Evolutionary conservation across 2,797 vertebrate species (phyloP).

Genomic region (Aeoliscus strigatus): DNA sequence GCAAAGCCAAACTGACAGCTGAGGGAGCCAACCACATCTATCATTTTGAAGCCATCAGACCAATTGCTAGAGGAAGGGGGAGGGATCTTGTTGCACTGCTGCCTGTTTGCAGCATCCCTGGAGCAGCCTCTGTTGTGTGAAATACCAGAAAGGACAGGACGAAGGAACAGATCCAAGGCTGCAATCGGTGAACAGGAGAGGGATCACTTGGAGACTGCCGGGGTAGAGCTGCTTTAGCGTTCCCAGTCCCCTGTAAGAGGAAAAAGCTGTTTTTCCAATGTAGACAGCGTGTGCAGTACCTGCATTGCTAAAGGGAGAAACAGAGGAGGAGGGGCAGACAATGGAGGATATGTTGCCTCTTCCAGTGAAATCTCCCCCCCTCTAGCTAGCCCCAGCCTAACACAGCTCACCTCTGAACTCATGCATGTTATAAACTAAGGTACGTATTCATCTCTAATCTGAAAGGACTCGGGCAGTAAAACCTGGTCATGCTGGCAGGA

Average conservation of each 20-base stretch:
- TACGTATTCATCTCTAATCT: constrained; percentile 59
- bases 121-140: constrained; percentile 66
- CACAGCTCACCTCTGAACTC: constrained; percentile 46
- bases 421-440: constrained; percentile 57
- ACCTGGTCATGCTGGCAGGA: constrained; percentile 55
- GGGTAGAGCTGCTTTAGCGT: constrained; percentile 38
- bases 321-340: constrained; percentile 53
- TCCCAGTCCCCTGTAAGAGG: constrained; percentile 39
- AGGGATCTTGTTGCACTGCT: constrained; percentile 52
- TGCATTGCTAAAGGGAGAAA: constrained; percentile 63
- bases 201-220: constrained; percentile 34
- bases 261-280: constrained; percentile 59
- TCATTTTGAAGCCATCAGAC: constrained; percentile 40
- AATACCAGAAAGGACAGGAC: constrained; percentile 63
- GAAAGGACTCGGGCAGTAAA: constrained; percentile 43
- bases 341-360: constrained; percentile 59
- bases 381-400: constrained; percentile 43
- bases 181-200: constrained; percentile 39
- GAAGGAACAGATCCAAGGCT: constrained; percentile 37
- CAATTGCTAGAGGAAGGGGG: constrained; percentile 63
- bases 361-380: constrained; percentile 51
- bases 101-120: constrained; percentile 76
- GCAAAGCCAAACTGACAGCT: constrained; percentile 66
- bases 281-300: constrained; percentile 64
- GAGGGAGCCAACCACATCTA: constrained; percentile 59